Conservation (phyloP, 2,797 vertebrate species). For the Chelmon rostratus region DNA sequence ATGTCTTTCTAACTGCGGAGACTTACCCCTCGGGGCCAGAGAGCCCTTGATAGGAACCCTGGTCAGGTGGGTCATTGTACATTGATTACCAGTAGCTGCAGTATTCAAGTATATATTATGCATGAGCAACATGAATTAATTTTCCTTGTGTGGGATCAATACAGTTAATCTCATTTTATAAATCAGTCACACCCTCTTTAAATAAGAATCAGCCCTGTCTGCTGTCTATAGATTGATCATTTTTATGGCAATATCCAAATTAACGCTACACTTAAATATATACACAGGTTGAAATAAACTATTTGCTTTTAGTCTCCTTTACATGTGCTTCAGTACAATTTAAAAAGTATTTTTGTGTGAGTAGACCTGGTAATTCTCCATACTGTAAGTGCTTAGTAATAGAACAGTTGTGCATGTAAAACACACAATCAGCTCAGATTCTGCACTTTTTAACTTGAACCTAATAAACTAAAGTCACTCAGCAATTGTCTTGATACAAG, state of each 20-base stretch:
- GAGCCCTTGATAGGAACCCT: background rate
- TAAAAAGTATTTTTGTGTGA: background rate
- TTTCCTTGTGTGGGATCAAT: background rate
- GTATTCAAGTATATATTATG: background rate
- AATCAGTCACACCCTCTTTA: background rate
- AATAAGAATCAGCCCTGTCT: background rate
- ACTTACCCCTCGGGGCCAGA: too few species aligned
- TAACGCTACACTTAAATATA: background rate
- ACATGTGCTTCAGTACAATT: background rate
- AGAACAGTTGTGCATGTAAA: background rate
- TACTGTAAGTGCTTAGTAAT: background rate
- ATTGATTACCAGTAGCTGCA: background rate
- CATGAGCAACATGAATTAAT: background rate
- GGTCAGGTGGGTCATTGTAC: background rate
- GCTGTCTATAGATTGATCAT: background rate
- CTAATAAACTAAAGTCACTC: background rate
- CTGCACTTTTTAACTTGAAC: background rate
- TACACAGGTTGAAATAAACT: background rate
- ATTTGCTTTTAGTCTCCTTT: background rate
- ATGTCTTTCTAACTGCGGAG: too few species aligned
- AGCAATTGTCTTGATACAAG: background rate
- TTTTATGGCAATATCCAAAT: background rate
- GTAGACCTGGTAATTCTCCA: background rate
- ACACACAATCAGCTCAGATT: background rate
- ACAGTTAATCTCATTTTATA: background rate